Evolutionary conservation across 2,888 invertebrate species (phyloP).

Genomic region (Heliconius sara): DNA sequence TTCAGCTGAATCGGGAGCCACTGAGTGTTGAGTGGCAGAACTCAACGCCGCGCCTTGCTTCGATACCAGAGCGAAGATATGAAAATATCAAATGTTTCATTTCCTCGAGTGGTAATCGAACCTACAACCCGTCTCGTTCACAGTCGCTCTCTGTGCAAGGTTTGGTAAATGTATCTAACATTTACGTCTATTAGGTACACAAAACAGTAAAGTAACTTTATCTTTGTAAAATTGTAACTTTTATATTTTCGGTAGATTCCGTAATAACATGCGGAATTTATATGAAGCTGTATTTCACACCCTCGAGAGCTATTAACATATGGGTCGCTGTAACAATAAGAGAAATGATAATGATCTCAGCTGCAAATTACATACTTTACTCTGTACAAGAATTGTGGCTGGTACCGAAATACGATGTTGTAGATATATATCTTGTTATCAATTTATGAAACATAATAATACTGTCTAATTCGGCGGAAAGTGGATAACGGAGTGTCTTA

Average conservation of each 20-base stretch:
- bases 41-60: too few species aligned
- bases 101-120: too few species aligned
- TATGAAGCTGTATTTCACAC: conserved; percentile 14
- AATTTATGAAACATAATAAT: neutral
- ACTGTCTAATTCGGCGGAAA: too few species aligned
- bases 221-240: neutral
- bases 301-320: conserved; percentile 21
- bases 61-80: too few species aligned
- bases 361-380: conserved; percentile 12
- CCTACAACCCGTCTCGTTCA: too few species aligned
- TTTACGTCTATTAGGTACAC: too few species aligned
- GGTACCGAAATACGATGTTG: neutral
- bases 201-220: neutral
- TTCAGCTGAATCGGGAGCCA: too few species aligned
- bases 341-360: conserved; percentile 25
- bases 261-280: neutral
- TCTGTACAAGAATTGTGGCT: neutral
- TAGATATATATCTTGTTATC: neutral
- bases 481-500: too few species aligned
- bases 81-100: too few species aligned
- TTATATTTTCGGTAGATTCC: neutral
- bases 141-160: too few species aligned
- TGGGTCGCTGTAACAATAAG: conserved; percentile 24
- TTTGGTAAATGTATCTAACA: too few species aligned
- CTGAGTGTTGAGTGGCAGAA: too few species aligned